phyloP scores from a whole-genome alignment of 2,888 invertebrate species.

The Ctena decussata region DNA sequence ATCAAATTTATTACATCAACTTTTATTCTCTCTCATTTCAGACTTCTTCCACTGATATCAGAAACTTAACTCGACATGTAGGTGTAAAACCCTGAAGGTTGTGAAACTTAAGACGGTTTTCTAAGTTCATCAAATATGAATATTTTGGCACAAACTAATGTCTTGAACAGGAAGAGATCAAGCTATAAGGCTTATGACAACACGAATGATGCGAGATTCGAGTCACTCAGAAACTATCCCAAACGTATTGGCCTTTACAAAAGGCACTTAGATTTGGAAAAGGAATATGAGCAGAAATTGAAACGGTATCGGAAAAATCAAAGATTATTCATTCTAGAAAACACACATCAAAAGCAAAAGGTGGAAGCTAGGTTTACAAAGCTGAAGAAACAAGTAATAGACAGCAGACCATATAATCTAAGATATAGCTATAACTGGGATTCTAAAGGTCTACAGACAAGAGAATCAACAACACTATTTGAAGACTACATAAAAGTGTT shows the following conservation, averaged over 20 bases:
- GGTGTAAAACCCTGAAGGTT: no score
- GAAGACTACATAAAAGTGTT: not conserved
- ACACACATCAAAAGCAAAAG: constrained; percentile 44
- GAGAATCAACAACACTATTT: not conserved
- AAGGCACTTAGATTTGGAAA: constrained; percentile 53
- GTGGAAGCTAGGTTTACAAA: constrained; percentile 50
- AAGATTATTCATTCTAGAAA: constrained; percentile 33
- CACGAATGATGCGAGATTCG: constrained; percentile 59
- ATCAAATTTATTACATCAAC: no score
- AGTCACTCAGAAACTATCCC: constrained; percentile 59
- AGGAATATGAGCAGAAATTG: constrained; percentile 47
- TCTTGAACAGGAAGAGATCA: not conserved
- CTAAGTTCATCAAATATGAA: not conserved
- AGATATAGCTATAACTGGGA: constrained; percentile 52
- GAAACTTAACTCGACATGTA: no score
- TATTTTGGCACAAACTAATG: not conserved
- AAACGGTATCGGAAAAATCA: constrained; percentile 49
- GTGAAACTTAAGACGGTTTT: no score
- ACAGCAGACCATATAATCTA: constrained; percentile 21
- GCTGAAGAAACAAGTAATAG: constrained; percentile 37
- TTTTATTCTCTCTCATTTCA: no score
- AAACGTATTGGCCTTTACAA: constrained; percentile 48
- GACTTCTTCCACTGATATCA: no score
- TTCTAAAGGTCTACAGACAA: not conserved
- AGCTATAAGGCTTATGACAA: constrained; percentile 26